These are phyloP conservation scores for Patella pellucida DNA, from an alignment of 2,888 invertebrate genomes.

Conservation along the genomic window DNA sequence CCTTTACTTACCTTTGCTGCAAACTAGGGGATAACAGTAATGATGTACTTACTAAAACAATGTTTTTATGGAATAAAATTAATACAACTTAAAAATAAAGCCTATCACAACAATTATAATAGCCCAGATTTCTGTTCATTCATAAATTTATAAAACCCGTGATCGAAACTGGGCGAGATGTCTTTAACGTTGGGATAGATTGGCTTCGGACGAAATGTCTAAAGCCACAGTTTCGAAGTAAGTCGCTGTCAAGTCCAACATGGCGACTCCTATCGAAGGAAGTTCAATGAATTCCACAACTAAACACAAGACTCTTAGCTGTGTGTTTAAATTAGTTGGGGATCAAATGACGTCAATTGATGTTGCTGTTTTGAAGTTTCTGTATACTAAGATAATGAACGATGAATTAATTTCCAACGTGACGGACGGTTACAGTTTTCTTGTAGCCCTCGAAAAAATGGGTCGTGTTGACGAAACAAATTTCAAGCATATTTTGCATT, in stretches of 20 bases:
- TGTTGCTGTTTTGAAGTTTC: slow-evolving; percentile 31
- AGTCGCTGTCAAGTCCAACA: background rate
- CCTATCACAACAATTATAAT: too few relatives aligned
- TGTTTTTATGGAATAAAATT: too few relatives aligned
- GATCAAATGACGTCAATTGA: slow-evolving; percentile 35
- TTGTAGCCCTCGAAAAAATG: slow-evolving; percentile 46
- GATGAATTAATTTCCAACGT: slow-evolving; percentile 37
- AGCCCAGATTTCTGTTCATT: too few relatives aligned
- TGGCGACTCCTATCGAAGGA: slow-evolving; percentile 3
- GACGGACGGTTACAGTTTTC: slow-evolving; percentile 48
- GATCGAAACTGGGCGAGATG: too few relatives aligned
- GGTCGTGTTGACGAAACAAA: slow-evolving; percentile 47
- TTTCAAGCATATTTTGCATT: slow-evolving; percentile 44
- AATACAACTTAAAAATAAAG: too few relatives aligned
- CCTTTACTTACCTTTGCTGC: too few relatives aligned
- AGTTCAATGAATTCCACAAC: background rate
- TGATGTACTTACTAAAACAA: too few relatives aligned
- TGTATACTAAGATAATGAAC: slow-evolving; percentile 39
- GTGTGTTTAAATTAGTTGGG: slow-evolving; percentile 52
- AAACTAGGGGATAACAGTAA: too few relatives aligned
- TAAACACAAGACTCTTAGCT: slow-evolving; percentile 33
- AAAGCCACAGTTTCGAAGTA: too few relatives aligned
- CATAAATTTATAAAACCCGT: too few relatives aligned
- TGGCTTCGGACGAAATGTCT: too few relatives aligned
- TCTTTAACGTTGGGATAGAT: too few relatives aligned